Evolutionary conservation across 2,797 vertebrate species (phyloP), one percentile per base, ranked within the genome.

Genomic region (Pagetopsis macropterus): DNA sequence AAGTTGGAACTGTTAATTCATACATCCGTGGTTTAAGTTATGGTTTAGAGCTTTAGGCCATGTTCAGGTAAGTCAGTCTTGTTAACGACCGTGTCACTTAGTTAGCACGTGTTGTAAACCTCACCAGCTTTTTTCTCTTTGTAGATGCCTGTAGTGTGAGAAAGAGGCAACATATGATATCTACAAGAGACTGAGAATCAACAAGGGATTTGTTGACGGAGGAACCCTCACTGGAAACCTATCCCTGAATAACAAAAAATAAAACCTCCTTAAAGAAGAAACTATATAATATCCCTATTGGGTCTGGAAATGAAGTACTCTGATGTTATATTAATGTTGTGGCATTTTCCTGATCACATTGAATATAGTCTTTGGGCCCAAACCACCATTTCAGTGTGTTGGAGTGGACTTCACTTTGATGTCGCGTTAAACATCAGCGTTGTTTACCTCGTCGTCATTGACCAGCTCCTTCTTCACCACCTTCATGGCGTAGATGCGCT

Each of bases 381-480:
- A 31, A 19, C 15, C 17, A 44, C 3, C 31, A 15, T 40, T 17
- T 57, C 57, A 27, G 6, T 17, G 23, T 14, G 37, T 43, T 5
- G 37, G 51, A 50, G 16, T 37, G 6, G 33, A 37, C 33, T 37
- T 37, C 33, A 37, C 33, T 9, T 37, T 37, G 33, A 37, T 37
- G 33, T 6, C 2, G 7, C 33, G 33, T 37, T 33, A 9, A 37
- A 37, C 33, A 9, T 37, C n/a, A 11, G 19, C n/a, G n/a, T 33
- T 3, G 23, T 75, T 44, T 89, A 98, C 98, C 97, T 99, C 98
- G 45, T 99, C 98, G 17, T 99, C 98, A 4, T 99, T 99, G 89
- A 99, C 98, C 0, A 99, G 94, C 89, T 99, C 98, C 88, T 99
- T 99, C 91, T 99, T 99, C 87, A 99, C 98, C 77, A 99, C 98